Conservation (phyloP, 92 coral and sea anemone genomes). For the Zoanthus solanderi region DNA sequence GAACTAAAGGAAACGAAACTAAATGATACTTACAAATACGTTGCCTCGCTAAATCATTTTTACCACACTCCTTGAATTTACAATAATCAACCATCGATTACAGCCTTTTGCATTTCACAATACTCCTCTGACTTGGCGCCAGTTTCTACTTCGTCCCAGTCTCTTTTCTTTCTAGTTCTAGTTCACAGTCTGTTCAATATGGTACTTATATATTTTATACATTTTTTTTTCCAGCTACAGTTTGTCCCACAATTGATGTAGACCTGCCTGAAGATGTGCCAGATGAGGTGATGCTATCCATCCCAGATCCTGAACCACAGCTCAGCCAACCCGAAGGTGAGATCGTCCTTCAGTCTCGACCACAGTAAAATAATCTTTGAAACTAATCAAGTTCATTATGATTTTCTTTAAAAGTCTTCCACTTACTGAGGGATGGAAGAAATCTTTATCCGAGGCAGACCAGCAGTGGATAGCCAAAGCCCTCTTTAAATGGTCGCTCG, state of each 20-base stretch:
- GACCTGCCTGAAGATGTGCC: constrained; percentile 1
- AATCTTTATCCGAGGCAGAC: background rate
- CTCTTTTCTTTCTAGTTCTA: too few relatives aligned
- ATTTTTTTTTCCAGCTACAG: background rate
- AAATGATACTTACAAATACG: too few relatives aligned
- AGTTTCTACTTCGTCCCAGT: too few relatives aligned
- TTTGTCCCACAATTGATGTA: background rate
- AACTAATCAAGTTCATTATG: background rate
- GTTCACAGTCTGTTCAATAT: too few relatives aligned
- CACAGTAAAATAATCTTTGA: background rate
- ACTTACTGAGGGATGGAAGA: background rate
- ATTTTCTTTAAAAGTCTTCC: background rate
- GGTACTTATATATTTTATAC: too few relatives aligned
- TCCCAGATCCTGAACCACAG: background rate
- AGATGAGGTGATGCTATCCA: background rate
- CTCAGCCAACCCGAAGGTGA: background rate
- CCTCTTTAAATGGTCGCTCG: background rate
- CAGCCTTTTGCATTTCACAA: too few relatives aligned
- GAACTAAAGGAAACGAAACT: too few relatives aligned
- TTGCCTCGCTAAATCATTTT: too few relatives aligned
- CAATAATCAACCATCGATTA: too few relatives aligned
- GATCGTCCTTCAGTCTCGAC: background rate
- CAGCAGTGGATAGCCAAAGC: background rate
- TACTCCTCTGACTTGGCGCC: too few relatives aligned
- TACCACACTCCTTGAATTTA: too few relatives aligned